Evolutionary conservation across 2,888 invertebrate species (phyloP).

Genomic region (Atherix ibis): DNA sequence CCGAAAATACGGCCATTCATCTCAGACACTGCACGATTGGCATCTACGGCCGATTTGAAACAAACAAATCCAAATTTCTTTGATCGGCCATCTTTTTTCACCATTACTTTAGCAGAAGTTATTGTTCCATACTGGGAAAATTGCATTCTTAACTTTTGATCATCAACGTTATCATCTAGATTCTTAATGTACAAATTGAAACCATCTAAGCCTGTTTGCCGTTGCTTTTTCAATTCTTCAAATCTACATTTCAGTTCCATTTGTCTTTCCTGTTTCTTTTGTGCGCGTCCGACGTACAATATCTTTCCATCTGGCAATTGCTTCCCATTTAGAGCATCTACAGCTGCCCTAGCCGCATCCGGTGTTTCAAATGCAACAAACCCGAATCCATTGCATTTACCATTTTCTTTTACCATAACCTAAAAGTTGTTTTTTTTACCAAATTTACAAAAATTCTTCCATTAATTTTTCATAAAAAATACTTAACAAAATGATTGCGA

Average conservation of each 20-base stretch:
- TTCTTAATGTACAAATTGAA: conserved; percentile 96
- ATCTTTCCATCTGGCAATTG: conserved; percentile 72
- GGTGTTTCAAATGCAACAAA: conserved; percentile 98
- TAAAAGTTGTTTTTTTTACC: too few relatives aligned
- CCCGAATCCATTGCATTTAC: conserved; percentile 94
- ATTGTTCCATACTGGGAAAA: conserved; percentile 88
- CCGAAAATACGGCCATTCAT: conserved; percentile 94
- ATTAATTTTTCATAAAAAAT: too few relatives aligned
- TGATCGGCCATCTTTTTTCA: conserved; percentile 70
- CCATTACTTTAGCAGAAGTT: conserved; percentile 91
- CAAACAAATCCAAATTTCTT: conserved; percentile 96
- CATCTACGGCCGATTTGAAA: conserved; percentile 89
- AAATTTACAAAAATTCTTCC: too few relatives aligned
- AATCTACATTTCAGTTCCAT: too few relatives aligned
- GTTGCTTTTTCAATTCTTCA: not conserved
- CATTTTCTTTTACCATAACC: conserved; percentile 78
- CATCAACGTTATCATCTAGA: conserved; percentile 87
- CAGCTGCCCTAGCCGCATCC: conserved; percentile 87
- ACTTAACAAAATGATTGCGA: too few relatives aligned
- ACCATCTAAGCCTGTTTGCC: conserved; percentile 34
- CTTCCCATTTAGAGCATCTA: conserved; percentile 79
- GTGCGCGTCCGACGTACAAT: conserved; percentile 93
- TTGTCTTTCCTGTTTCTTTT: conserved; percentile 96
- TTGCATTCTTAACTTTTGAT: conserved; percentile 80
- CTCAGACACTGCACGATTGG: conserved; percentile 91